A percentile compares a stretch with the other conserved stretches of the same genome.
phyloP scores from a whole-genome alignment of 53 echinoderm and acorn worm species.

The Holothuria leucospilota region DNA sequence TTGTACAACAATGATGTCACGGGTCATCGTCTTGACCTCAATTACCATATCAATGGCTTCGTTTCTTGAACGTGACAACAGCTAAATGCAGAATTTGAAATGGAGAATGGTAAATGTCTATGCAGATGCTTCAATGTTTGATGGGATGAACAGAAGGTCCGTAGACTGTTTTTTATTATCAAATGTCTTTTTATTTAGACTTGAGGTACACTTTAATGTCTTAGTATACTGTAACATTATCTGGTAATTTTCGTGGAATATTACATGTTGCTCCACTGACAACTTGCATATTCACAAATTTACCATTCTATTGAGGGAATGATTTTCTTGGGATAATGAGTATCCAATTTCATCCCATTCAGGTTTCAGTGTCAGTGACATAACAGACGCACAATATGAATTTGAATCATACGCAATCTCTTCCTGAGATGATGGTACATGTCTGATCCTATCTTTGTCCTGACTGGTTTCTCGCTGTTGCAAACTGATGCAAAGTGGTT shows the following conservation, averaged over 20 bases:
- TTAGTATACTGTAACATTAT: constrained; percentile 9
- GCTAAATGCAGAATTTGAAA: no score
- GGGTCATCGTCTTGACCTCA: no score
- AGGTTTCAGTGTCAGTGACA: constrained; percentile 20
- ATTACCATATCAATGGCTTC: no score
- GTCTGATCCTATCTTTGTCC: background rate
- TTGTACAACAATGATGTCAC: no score
- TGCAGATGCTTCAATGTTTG: no score
- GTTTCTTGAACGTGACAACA: no score
- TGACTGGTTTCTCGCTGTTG: background rate
- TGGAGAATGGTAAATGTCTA: no score
- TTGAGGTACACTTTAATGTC: constrained; percentile 6
- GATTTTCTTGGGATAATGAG: constrained; percentile 48
- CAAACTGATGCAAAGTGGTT: constrained; percentile 41
- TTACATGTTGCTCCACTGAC: constrained; percentile 71
- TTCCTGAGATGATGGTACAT: constrained; percentile 2
- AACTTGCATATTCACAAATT: constrained; percentile 60
- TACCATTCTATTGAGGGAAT: constrained; percentile 41
- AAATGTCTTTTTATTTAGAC: constrained; percentile 1
- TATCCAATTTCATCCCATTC: constrained; percentile 34
- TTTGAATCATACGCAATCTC: constrained; percentile 12
- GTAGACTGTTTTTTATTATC: no score
- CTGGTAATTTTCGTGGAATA: constrained; percentile 58
- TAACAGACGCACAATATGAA: constrained; percentile 6
- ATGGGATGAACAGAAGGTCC: no score